Evolutionary conservation across 53 echinoderm and acorn worm species (phyloP).

Genomic region (Mesocentrotus franciscanus): DNA sequence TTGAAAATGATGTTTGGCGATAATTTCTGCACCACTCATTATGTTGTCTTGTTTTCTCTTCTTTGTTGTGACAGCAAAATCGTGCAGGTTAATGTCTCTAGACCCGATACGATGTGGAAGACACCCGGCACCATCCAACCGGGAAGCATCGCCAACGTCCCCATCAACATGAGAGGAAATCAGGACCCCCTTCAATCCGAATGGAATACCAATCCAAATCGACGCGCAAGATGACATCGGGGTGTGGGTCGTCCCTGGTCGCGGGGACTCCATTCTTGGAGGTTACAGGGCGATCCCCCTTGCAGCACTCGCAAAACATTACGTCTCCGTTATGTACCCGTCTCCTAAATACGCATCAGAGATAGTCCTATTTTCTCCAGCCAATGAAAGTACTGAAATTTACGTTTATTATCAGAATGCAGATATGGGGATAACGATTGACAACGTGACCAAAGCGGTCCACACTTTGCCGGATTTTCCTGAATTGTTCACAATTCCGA

Average conservation of each 20-base stretch:
- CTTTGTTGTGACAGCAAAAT: neutral
- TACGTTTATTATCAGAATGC: neutral
- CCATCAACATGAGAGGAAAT: slow-evolving; percentile 27
- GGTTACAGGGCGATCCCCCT: slow-evolving; percentile 67
- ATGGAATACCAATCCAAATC: slow-evolving; percentile 59
- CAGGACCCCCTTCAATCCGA: slow-evolving; percentile 35
- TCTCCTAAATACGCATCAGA: slow-evolving; percentile 6
- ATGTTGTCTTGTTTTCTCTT: neutral
- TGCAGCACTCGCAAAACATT: slow-evolving; percentile 51
- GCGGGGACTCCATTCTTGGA: slow-evolving; percentile 43
- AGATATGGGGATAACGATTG: neutral
- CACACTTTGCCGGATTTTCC: neutral
- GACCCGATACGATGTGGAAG: neutral
- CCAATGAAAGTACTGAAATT: slow-evolving; percentile 1
- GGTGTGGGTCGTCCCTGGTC: slow-evolving; percentile 59
- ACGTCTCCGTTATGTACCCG: slow-evolving; percentile 51
- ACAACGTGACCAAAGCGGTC: neutral
- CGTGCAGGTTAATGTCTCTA: slow-evolving; percentile 9
- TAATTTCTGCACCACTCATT: neutral
- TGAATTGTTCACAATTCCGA: neutral
- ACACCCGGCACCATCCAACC: neutral
- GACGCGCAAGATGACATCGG: slow-evolving; percentile 45
- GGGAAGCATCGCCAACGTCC: slow-evolving; percentile 9
- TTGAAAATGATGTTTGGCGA: neutral
- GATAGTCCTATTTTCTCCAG: neutral